Percentiles rank a stretch among this genome's conserved stretches.
Conservation (phyloP, 2,113 vertebrate genomes). For the Proterorhinus semilunaris region DNA sequence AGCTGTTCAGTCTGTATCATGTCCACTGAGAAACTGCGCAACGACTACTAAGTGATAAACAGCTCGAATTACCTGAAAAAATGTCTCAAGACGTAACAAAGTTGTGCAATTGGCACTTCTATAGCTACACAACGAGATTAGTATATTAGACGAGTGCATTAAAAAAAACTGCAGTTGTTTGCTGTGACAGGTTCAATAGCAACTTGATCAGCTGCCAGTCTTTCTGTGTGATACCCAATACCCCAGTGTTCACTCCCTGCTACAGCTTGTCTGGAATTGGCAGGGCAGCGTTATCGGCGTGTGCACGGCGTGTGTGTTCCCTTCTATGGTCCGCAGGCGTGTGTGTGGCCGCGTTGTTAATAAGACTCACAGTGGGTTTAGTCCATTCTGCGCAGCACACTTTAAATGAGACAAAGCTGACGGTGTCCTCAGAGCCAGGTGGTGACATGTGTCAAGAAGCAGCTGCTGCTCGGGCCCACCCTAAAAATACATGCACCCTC, state of each 20-base stretch:
- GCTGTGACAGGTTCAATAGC: slow-evolving; percentile 55
- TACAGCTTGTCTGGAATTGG: slow-evolving; percentile 46
- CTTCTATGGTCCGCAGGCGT: slow-evolving; percentile 61
- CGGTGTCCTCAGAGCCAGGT: slow-evolving; percentile 69
- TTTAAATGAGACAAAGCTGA: slow-evolving; percentile 72
- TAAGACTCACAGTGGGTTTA: slow-evolving; percentile 36
- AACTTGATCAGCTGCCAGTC: slow-evolving; percentile 36
- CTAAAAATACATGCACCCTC: slow-evolving; percentile 72
- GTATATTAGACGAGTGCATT: slow-evolving; percentile 7
- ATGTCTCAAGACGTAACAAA: not conserved
- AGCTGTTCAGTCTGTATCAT: too few species aligned
- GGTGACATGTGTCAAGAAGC: slow-evolving; percentile 72
- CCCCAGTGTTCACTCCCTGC: slow-evolving; percentile 53
- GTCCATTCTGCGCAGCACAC: slow-evolving; percentile 53
- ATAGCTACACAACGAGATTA: slow-evolving; percentile 29
- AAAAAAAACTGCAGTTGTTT: slow-evolving; percentile 42
- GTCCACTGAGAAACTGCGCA: too few species aligned
- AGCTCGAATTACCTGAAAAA: too few species aligned
- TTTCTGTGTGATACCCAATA: slow-evolving; percentile 54
- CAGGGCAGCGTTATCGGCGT: slow-evolving; percentile 61
- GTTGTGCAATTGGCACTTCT: slow-evolving; percentile 3
- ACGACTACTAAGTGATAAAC: too few species aligned
- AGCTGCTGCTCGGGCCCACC: slow-evolving; percentile 67
- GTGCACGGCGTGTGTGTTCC: slow-evolving; percentile 65
- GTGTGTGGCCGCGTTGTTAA: slow-evolving; percentile 60